A percentile compares a stretch with the other conserved stretches of the same genome.
Conservation (phyloP, 2,888 invertebrate genomes). For the Meiosimyza platycephala region DNA sequence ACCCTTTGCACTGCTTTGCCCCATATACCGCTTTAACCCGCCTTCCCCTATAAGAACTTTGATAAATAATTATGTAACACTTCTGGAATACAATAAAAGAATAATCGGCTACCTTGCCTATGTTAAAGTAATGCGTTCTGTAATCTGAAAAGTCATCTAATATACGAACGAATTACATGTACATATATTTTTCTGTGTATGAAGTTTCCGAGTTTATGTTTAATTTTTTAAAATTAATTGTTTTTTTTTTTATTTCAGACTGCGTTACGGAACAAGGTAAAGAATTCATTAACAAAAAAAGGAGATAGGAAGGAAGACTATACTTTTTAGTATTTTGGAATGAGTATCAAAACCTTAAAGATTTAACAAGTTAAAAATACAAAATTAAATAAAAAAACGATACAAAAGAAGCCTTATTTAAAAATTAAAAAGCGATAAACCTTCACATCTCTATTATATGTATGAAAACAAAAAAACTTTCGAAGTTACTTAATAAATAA, state of each 20-base stretch:
- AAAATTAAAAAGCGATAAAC: constrained; percentile 37
- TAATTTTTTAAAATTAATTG: no score
- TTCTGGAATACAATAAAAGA: no score
- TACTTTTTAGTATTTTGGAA: constrained; percentile 45
- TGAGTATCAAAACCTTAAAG: constrained; percentile 33
- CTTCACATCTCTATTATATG: constrained; percentile 43
- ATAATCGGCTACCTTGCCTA: no score
- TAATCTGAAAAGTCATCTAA: no score
- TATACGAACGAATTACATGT: no score
- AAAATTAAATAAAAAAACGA: constrained; percentile 25
- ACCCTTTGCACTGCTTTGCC: no score
- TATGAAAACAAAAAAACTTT: constrained; percentile 43
- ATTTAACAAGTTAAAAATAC: constrained; percentile 30
- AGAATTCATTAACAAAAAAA: constrained; percentile 35
- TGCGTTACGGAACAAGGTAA: constrained; percentile 42
- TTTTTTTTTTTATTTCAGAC: constrained; percentile 36
- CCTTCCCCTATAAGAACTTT: no score
- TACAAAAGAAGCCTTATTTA: constrained; percentile 40
- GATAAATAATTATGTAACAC: no score
- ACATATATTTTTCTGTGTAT: no score
- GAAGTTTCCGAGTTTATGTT: no score
- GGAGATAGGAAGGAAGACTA: constrained; percentile 46
- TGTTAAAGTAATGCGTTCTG: no score
- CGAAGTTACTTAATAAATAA: constrained; percentile 27
- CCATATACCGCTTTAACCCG: no score